These are phyloP conservation scores for Florisuga fusca DNA, from an alignment of 2,797 vertebrate genomes.

Conservation along the genomic window DNA sequence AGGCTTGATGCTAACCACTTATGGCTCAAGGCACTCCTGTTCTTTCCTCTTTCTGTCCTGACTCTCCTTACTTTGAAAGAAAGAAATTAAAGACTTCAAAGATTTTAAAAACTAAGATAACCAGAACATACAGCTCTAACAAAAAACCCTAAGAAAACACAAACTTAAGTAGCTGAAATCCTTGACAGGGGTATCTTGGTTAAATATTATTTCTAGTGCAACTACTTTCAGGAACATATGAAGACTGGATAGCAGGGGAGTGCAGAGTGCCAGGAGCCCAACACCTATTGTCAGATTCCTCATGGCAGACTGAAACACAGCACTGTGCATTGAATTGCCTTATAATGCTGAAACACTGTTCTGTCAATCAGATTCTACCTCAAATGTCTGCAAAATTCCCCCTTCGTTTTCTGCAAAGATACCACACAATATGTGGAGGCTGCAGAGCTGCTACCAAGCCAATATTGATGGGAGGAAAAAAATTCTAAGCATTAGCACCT, in stretches of 20 bases:
- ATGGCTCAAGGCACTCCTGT: neutral
- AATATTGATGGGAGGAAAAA: neutral
- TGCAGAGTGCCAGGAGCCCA: neutral
- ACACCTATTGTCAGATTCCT: neutral
- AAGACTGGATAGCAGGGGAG: neutral
- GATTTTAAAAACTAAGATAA: neutral
- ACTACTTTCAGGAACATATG: neutral
- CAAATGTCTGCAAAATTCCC: neutral
- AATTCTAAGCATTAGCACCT: neutral
- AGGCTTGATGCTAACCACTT: neutral
- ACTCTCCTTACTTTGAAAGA: neutral
- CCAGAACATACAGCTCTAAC: no score
- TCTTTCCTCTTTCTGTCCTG: neutral
- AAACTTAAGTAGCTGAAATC: neutral
- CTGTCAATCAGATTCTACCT: neutral
- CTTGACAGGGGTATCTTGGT: neutral
- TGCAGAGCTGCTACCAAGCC: neutral
- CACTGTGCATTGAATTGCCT: neutral
- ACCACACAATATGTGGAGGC: neutral
- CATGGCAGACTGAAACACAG: neutral
- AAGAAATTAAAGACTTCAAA: neutral
- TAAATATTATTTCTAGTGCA: neutral
- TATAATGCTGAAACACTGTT: neutral
- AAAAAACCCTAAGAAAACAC: no score
- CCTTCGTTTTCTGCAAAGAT: neutral